Evolutionary conservation across 1,140 invertebrate genomes (phyloP).

Genomic region (Tetramorium parvispinum): DNA sequence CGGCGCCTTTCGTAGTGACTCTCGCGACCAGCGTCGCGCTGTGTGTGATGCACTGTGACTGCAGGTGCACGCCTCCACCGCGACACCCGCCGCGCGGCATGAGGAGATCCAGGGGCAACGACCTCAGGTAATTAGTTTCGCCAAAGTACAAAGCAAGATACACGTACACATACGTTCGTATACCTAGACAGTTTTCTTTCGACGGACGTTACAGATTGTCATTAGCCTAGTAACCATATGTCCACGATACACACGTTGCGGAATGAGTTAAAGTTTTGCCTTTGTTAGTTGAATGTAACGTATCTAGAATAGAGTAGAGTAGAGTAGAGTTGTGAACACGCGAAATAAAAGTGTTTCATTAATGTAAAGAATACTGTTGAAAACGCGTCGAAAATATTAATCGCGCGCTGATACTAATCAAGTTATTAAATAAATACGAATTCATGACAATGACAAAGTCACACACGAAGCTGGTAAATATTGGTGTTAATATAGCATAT

Average conservation of each 20-base stretch:
- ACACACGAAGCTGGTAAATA: conserved; percentile 20
- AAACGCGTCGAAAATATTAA: background rate
- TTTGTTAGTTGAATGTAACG: conserved; percentile 46
- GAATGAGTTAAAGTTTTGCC: conserved; percentile 30
- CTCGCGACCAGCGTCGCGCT: conserved; percentile 92
- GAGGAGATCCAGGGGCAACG: conserved; percentile 86
- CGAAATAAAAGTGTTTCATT: conserved; percentile 22
- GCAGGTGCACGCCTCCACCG: conserved; percentile 87
- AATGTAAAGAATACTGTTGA: background rate
- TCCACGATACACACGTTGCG: conserved; percentile 1
- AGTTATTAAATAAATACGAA: background rate
- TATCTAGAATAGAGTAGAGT: conserved; percentile 46
- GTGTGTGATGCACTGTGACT: conserved; percentile 94
- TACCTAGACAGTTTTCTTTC: background rate
- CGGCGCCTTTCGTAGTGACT: conserved; percentile 92
- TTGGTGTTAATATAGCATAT: conserved; percentile 55
- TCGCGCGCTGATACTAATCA: background rate
- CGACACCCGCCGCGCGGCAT: conserved; percentile 83
- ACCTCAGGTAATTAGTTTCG: conserved; percentile 86
- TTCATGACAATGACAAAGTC: background rate
- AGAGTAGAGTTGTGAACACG: conserved; percentile 15
- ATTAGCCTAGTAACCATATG: conserved; percentile 5
- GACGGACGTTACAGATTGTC: background rate
- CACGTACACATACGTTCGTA: background rate
- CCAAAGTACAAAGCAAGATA: background rate